Base-by-base conservation (phyloP, 2,797 vertebrate genomes). In the Enoplosus armatus region DNA sequence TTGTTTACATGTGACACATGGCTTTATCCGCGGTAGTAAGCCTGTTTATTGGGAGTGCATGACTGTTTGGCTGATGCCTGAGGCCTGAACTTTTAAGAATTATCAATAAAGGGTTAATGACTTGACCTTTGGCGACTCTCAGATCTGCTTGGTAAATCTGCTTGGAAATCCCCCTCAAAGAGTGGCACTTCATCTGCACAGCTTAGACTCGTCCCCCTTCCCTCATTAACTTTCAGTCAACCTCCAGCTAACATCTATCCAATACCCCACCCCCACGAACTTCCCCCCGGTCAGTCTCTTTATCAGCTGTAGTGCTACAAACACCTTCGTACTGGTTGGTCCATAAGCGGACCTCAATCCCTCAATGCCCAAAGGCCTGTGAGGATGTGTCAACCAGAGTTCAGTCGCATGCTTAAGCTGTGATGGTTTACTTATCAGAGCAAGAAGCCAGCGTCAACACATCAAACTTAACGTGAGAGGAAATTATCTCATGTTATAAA, bases 41-140 rank as follows among this genome's bases (percentile, higher is more conserved):
- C 45, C 62, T 83, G 80, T 86, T 88, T 89, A 86, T 83, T 61
- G 67, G 59, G 65, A 86, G 62, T 59, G 75, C 64, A 70, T 66
- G 85, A 78, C 77, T 90, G 82, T 85, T 85, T 89, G 79, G 84
- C 53, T 91, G 84, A 90, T 62, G 91, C 91, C 86, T 65, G 27
- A 69, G 68, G 86, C 70, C 85, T 84, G 68, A 73, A 85, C 77
- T 65, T 77, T 72, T 68, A 64, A 62, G 53, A 81, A 80, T 88
- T 85, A 92, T 94, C 93, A 90, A 89, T 91, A 86, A 86, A 78
- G 77, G 92, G 90, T 93, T 95, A 95, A 93, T 93, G 84, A 94
- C 75, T 88, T 93, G 89, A 94, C 91, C 90, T 88, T 82, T 84
- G 48, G 53, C 31, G n/a, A 76, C 75, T 83, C 79, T n/a, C n/a